Base-by-base conservation (phyloP, 2,888 invertebrate genomes). In the Tinea pellionella region DNA sequence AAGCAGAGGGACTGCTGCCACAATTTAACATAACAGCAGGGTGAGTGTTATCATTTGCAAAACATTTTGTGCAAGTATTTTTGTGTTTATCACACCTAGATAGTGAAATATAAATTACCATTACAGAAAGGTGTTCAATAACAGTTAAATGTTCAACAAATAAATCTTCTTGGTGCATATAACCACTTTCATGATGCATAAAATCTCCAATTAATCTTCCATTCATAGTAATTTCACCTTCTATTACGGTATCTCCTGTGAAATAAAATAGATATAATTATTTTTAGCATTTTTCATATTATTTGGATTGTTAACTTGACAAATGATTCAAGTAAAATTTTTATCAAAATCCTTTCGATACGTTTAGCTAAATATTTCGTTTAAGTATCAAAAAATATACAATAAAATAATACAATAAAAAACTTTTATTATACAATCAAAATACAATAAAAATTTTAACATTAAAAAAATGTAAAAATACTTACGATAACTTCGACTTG, bases 131-230 rank as follows among this genome's bases (percentile, higher is more conserved):
- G 72, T 97, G 97, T 74, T 97, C 97, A 64, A 90, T 82, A 19
- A 96, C 96, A 0, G 96, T 96, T 63, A 97, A 89, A 43, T 93
- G 91, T 2, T 93, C 93, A 6, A 95, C 92, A 69, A 97, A 97
- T 57, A 97, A 85, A 70, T 97, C 97, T 64, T 97, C 95, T 75
- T 97, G 97, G 67, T 96, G 95, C 88, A 97, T 95, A 78, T 93
- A 97, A 0, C 96, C 97, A 67, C 94, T 94, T 63, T 95, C 89
- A 61, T 90, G 89, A 69, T 92, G 92, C 93, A 95, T 94, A 71
- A 92, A 94, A 61, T 91, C 89, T 1, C 92, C 92, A 11, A 93
- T 87, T 0, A 89, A 88, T 32, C 89, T 75, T 0, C 95, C 95
- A 72, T 96, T 95, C 70, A 95, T 91, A n/a, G 92, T 81, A 63